These are phyloP conservation scores for Aphelinus atriplicis DNA, from an alignment of 1,140 invertebrate genomes.

Conservation along the genomic window DNA sequence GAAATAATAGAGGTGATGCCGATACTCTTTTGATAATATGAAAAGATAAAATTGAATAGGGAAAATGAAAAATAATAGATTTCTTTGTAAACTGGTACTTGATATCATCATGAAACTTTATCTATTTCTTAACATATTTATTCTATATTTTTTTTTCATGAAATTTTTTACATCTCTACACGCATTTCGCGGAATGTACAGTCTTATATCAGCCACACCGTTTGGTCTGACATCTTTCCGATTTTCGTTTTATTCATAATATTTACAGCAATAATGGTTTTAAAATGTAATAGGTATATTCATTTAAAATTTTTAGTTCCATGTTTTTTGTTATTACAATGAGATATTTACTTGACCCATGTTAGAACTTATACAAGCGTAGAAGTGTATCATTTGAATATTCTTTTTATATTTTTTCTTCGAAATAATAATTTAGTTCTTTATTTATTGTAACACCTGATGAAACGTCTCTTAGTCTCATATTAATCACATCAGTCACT, in stretches of 20 bases:
- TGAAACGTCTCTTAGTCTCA: too few relatives aligned
- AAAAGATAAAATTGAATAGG: too few relatives aligned
- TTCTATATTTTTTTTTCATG: conserved; percentile 16
- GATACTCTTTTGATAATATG: too few relatives aligned
- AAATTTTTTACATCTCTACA: conserved; percentile 31
- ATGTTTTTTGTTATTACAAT: conserved; percentile 17
- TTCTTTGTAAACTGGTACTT: too few relatives aligned
- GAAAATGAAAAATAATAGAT: too few relatives aligned
- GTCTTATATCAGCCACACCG: conserved; percentile 23
- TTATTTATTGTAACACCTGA: not conserved
- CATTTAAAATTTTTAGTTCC: not conserved
- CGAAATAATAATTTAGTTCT: conserved; percentile 2
- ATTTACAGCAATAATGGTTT: conserved; percentile 28
- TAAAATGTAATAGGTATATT: not conserved
- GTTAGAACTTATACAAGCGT: conserved; percentile 5
- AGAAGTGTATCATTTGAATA: not conserved
- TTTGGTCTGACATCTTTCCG: conserved; percentile 9
- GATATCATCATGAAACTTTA: not conserved
- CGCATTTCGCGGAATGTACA: conserved; percentile 24
- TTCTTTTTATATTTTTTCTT: conserved; percentile 4
- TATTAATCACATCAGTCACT: too few relatives aligned
- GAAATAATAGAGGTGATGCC: too few relatives aligned
- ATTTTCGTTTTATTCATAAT: conserved; percentile 9
- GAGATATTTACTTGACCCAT: conserved; percentile 6
- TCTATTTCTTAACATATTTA: conserved; percentile 27